Conservation (phyloP, 2,888 invertebrate genomes). For the Aethes cnicana region DNA sequence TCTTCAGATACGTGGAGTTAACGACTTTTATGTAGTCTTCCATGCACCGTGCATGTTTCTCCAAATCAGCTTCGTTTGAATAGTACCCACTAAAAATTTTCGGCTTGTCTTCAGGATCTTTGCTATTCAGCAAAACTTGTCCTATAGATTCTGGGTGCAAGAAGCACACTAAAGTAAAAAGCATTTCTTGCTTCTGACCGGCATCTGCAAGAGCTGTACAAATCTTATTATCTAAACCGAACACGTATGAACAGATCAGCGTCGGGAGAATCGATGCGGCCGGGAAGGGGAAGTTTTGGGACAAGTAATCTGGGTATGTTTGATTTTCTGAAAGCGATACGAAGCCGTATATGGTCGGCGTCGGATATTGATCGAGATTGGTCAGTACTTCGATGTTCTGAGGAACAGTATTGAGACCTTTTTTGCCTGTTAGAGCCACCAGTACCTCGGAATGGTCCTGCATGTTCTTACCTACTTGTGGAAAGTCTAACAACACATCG, state of each 20-base stretch:
- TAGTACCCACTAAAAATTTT: conserved; percentile 47
- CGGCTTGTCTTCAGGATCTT: conserved; percentile 45
- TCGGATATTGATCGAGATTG: conserved; percentile 7
- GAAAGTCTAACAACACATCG: conserved; percentile 17
- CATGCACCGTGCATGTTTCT: conserved; percentile 38
- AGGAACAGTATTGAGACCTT: background rate
- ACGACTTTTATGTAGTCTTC: conserved; percentile 40
- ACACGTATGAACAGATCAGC: background rate
- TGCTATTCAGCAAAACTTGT: conserved; percentile 44
- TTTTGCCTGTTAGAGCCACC: background rate
- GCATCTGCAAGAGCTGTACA: background rate
- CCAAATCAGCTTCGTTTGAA: conserved; percentile 42
- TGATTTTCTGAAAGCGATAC: background rate
- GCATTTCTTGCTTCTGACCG: background rate
- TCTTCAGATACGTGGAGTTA: conserved; percentile 40
- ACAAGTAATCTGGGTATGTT: conserved; percentile 6
- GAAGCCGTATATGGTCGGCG: conserved; percentile 6
- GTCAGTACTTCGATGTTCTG: background rate
- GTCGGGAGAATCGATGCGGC: conserved; percentile 1
- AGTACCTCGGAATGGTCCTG: conserved; percentile 17
- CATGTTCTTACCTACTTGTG: conserved; percentile 26
- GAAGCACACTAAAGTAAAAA: background rate
- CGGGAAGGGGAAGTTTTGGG: background rate
- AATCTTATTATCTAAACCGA: background rate
- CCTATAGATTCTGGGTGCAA: conserved; percentile 48